Base-by-base conservation (phyloP, 2,797 vertebrate species). In the Huso huso region DNA sequence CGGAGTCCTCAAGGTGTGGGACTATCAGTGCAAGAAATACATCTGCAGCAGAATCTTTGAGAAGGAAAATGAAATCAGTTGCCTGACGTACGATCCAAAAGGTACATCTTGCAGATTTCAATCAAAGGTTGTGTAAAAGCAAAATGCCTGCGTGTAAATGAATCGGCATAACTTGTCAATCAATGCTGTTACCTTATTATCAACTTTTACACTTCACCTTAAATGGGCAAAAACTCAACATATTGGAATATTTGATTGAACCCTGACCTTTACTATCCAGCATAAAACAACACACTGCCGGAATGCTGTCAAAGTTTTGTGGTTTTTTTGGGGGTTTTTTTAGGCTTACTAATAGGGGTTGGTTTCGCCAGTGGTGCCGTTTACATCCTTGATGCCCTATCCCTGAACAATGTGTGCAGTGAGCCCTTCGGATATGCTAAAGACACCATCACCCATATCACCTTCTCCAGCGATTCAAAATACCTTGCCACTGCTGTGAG, bases 401-500 rank as follows among this genome's bases (percentile, higher is more conserved):
- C 92, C 53, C 83, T 96, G 66, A 73, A 83, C 66, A 87, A 86
- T 62, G 83, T 88, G 70, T 78, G 70, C 6, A 59, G 85, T 0
- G 78, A 91, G 66, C 75, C 82, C 68, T 91, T 98, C 77, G 83
- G 70, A 9, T 89, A 84, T 75, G 91, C 87, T 0, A 73, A 69
- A 49, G 83, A 88, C 65, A 73, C 84, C 0, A 87, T 99, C 77
- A 91, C 88, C 10, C 88, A 90, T n/a, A 81, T 97, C 12, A 77
- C 84, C 70, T 99, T 98, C 87, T 99, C 96, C 1, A 84, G 88
- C 0, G 81, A 97, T 78, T 93, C 93, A 0, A 73, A 82, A 48
- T 97, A 93, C 74, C 84, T 99, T n/a, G 95, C 95, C 0, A 94
- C 93, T 0, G 94, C 93, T 1, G 97, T 99, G 72, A 91, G 94